Conservation (phyloP, 23 tunicate genomes). For the Pegea sp. region DNA sequence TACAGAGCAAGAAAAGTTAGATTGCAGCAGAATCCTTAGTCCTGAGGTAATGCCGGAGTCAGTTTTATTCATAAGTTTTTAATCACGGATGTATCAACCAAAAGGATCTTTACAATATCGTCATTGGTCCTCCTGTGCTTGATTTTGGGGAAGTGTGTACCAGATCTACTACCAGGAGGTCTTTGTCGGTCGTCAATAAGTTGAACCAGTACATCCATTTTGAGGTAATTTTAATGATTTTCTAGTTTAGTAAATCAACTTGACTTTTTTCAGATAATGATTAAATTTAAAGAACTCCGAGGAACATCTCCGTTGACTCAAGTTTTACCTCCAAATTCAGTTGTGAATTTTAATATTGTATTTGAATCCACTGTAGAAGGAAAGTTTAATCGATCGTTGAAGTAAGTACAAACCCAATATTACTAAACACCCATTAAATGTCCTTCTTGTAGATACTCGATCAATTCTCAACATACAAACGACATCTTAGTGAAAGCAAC, state of each 20-base stretch:
- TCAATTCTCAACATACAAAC: constrained; percentile 60
- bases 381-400: constrained; percentile 69
- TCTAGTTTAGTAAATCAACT: background rate
- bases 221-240: constrained; percentile 16
- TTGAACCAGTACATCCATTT: constrained; percentile 56
- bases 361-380: constrained; percentile 72
- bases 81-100: no score
- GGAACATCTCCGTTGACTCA: constrained; percentile 86
- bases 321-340: constrained; percentile 57
- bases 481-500: constrained; percentile 61
- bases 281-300: constrained; percentile 68
- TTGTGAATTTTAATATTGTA: constrained; percentile 63
- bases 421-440: no score
- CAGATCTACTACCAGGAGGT: constrained; percentile 62
- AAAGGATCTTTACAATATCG: constrained; percentile 73
- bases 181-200: constrained; percentile 64
- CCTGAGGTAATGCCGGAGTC: no score
- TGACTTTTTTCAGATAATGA: constrained; percentile 17
- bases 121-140: constrained; percentile 77
- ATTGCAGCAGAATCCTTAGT: constrained; percentile 31
- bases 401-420: constrained; percentile 7
- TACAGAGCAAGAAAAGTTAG: constrained; percentile 33
- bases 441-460: constrained; percentile 35
- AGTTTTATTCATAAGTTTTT: no score
- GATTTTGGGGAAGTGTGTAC: constrained; percentile 76